Percentiles rank a stretch among this genome's conserved stretches.
phyloP scores from a whole-genome alignment of 2,113 vertebrate genomes.

The Gobio gobio region DNA sequence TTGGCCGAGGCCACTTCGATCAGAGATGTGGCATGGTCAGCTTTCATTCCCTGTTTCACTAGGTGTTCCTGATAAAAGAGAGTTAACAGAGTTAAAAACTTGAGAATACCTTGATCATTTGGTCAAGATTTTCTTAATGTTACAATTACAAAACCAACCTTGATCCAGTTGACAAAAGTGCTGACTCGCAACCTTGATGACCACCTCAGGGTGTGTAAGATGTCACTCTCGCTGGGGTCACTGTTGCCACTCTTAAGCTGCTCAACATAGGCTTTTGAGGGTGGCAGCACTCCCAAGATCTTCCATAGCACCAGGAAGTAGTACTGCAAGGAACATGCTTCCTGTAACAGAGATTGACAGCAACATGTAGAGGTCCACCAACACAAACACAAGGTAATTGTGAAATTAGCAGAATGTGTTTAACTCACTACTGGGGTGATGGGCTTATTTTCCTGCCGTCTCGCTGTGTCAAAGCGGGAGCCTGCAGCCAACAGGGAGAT shows the following conservation, averaged over 20 bases:
- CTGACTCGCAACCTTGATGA: slow-evolving; percentile 89
- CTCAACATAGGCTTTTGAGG: slow-evolving; percentile 90
- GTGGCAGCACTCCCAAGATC: slow-evolving; percentile 91
- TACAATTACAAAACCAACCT: slow-evolving; percentile 73
- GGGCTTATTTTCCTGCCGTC: slow-evolving; percentile 89
- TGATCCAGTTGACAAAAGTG: slow-evolving; percentile 92
- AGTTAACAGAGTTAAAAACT: not conserved
- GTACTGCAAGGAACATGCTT: slow-evolving; percentile 97
- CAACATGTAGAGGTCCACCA: not conserved
- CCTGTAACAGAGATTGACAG: slow-evolving; percentile 72
- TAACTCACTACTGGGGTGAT: slow-evolving; percentile 85
- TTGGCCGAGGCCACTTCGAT: slow-evolving; percentile 84
- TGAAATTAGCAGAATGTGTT: not conserved
- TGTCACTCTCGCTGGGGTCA: slow-evolving; percentile 92
- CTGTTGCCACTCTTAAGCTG: slow-evolving; percentile 85
- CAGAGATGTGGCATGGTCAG: slow-evolving; percentile 87
- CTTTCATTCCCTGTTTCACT: slow-evolving; percentile 91
- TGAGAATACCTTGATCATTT: not conserved
- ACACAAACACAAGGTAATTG: not conserved
- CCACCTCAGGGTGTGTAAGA: slow-evolving; percentile 94
- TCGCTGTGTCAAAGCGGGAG: slow-evolving; percentile 90
- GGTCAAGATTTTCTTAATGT: not conserved
- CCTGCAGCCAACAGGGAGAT: slow-evolving; percentile 90
- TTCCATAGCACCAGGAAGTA: slow-evolving; percentile 95
- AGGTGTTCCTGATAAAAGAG: slow-evolving; percentile 84